Evolutionary conservation across 2,888 invertebrate genomes (phyloP).

Genomic region (Himalopsyche anomala): DNA sequence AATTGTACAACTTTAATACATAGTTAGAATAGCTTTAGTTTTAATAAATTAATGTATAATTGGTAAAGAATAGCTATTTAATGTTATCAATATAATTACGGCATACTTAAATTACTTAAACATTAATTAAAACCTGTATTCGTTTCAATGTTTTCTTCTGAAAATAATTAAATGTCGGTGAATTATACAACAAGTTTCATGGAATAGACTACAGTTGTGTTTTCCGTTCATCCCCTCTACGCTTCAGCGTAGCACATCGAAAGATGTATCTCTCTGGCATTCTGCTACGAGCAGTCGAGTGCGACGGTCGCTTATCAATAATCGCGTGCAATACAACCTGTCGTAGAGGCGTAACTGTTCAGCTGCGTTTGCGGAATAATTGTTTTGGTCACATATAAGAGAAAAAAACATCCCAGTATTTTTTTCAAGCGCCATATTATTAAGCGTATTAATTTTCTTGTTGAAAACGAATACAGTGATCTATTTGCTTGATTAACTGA

Average conservation of each 20-base stretch:
- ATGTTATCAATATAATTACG: too few species aligned
- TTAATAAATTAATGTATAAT: too few species aligned
- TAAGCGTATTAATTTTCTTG: too few species aligned
- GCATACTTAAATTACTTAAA: too few species aligned
- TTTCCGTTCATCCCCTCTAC: constrained; percentile 52
- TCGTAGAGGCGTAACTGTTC: constrained; percentile 39
- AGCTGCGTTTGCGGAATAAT: not conserved
- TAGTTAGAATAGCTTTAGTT: too few species aligned
- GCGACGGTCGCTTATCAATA: constrained; percentile 52
- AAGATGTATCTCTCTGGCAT: constrained; percentile 57
- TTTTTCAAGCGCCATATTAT: not conserved
- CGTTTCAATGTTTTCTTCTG: too few species aligned
- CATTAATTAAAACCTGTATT: too few species aligned
- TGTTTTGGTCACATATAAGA: not conserved
- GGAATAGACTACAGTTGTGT: not conserved
- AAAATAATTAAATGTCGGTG: too few species aligned
- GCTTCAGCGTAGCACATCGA: constrained; percentile 19
- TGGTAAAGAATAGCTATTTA: too few species aligned
- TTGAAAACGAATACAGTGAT: too few species aligned
- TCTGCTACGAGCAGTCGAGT: constrained; percentile 61
- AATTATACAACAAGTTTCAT: not conserved
- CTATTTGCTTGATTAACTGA: too few species aligned
- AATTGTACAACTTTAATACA: too few species aligned
- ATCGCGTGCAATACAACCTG: constrained; percentile 12
- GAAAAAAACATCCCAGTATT: not conserved